These are phyloP conservation scores for Acropternis orthonyx DNA, from an alignment of 2,797 vertebrate species.

Conservation along the genomic window DNA sequence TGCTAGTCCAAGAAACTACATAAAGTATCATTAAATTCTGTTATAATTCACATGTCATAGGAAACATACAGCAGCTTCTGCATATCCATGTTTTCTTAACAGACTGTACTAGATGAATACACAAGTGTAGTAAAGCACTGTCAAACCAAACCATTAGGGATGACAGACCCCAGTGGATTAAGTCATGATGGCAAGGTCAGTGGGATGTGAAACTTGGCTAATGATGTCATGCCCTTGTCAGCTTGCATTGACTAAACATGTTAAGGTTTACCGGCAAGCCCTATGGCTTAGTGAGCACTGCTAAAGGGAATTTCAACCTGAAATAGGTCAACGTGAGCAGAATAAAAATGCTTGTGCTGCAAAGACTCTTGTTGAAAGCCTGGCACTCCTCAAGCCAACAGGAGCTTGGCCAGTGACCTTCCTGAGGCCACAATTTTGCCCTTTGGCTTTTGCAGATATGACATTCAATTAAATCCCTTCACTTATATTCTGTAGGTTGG, in stretches of 20 bases:
- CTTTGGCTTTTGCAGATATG: neutral
- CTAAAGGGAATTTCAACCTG: constrained; percentile 23
- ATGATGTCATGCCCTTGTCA: constrained; percentile 64
- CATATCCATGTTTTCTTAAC: neutral
- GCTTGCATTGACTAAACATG: constrained; percentile 4
- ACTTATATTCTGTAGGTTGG: neutral
- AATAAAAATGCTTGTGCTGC: neutral
- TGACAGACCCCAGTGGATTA: neutral
- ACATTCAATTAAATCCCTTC: constrained; percentile 16
- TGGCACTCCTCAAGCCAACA: neutral
- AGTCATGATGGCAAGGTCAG: constrained; percentile 48
- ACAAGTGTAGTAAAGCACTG: neutral
- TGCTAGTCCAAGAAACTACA: neutral
- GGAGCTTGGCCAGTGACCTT: neutral
- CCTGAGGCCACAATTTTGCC: neutral
- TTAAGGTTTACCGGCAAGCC: constrained; percentile 37
- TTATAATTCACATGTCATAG: neutral
- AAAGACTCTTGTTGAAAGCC: neutral
- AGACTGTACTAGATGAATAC: neutral
- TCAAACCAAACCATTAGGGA: neutral
- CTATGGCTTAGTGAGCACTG: neutral
- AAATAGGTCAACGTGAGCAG: constrained; percentile 12
- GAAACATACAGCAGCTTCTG: neutral
- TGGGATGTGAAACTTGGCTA: constrained; percentile 47
- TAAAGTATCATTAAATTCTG: neutral